These are phyloP conservation scores for Colistium nudipinnis DNA, from an alignment of 2,113 vertebrate genomes.

Conservation along the genomic window DNA sequence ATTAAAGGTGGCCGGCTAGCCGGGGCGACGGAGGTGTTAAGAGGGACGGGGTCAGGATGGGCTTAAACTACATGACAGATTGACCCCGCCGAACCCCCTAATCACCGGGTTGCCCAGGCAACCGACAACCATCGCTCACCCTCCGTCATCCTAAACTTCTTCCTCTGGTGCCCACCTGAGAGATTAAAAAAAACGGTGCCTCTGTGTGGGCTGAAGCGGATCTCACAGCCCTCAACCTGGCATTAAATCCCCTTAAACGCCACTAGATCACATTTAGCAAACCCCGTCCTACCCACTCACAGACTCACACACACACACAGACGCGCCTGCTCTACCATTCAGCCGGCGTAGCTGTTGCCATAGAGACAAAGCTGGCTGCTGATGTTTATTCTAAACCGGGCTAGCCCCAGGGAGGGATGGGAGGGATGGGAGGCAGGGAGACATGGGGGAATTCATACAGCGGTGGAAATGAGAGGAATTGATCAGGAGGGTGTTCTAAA, in stretches of 20 bases:
- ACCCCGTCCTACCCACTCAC: slow-evolving; percentile 8
- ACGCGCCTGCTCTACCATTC: slow-evolving; percentile 21
- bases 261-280: slow-evolving; percentile 8
- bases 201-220: neutral
- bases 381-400: slow-evolving; percentile 78
- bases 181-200: neutral
- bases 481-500: slow-evolving; percentile 3
- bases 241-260: slow-evolving; percentile 16
- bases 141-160: neutral
- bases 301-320: too few species aligned
- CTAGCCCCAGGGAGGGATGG: slow-evolving; percentile 69
- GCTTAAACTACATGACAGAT: slow-evolving; percentile 51
- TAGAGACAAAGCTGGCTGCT: slow-evolving; percentile 74
- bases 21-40: slow-evolving; percentile 53
- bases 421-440: too few species aligned
- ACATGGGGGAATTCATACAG: slow-evolving; percentile 43
- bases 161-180: slow-evolving; percentile 8
- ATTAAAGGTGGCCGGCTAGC: slow-evolving; percentile 55
- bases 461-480: slow-evolving; percentile 25
- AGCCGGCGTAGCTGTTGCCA: slow-evolving; percentile 74
- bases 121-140: neutral
- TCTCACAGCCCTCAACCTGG: neutral
- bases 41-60: slow-evolving; percentile 35
- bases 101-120: slow-evolving; percentile 15
- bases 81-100: slow-evolving; percentile 47